Evolutionary conservation across 2,797 vertebrate genomes (phyloP).

Genomic region (Lindbergichthys nudifrons): DNA sequence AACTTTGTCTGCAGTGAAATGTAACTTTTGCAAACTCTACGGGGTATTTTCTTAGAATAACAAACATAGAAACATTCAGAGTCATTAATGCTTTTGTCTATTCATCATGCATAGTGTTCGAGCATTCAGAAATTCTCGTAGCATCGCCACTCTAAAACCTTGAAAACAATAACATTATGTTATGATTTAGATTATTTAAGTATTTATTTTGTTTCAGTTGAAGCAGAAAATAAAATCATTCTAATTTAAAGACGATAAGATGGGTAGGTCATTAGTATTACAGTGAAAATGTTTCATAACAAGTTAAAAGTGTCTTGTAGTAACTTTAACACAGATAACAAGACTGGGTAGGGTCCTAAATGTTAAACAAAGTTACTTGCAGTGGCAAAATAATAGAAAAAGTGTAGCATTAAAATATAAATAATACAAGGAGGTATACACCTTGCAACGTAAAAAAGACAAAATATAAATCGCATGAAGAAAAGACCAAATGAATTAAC

Average conservation of each 20-base stretch:
- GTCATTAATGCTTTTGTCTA: background rate
- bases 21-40: background rate
- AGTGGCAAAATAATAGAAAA: background rate
- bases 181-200: too few species aligned
- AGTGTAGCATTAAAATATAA: slow-evolving; percentile 21
- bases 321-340: too few species aligned
- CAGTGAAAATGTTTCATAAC: background rate
- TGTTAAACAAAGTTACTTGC: slow-evolving; percentile 5
- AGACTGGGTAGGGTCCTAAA: background rate
- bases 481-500: slow-evolving; percentile 46
- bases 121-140: too few species aligned
- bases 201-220: too few species aligned
- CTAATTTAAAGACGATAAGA: background rate
- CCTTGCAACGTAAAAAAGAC: slow-evolving; percentile 29
- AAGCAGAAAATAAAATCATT: too few species aligned
- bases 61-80: background rate
- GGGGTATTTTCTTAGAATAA: background rate
- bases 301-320: background rate
- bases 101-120: background rate
- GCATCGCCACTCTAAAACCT: too few species aligned
- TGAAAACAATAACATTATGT: too few species aligned
- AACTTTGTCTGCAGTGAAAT: background rate
- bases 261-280: background rate
- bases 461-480: slow-evolving; percentile 60
- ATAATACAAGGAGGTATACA: slow-evolving; percentile 48